phyloP scores from a whole-genome alignment of 2,888 invertebrate genomes.

The Hyposoter dolosus region DNA sequence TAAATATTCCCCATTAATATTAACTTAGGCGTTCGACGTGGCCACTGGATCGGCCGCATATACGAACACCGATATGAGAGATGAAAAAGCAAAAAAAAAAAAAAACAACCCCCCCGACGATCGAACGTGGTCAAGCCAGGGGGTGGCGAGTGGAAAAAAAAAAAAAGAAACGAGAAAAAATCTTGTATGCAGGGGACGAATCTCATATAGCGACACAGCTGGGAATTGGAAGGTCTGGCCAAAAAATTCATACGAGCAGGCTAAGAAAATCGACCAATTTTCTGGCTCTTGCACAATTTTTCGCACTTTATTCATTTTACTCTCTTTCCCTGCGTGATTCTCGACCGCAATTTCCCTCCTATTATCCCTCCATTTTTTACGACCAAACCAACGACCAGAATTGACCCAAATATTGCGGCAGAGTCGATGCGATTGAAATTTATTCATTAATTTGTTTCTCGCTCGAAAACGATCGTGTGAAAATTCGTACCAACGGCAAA shows the following conservation, averaged over 20 bases:
- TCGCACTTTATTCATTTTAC: conserved; percentile 32
- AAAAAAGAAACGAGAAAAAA: conserved; percentile 70
- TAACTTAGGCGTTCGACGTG: conserved; percentile 81
- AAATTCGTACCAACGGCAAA: background rate
- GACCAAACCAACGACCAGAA: background rate
- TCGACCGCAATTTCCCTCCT: conserved; percentile 1
- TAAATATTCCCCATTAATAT: conserved; percentile 85
- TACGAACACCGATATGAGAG: conserved; percentile 46
- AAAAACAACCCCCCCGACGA: conserved; percentile 45
- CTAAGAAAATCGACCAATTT: conserved; percentile 57
- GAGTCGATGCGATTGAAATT: no score
- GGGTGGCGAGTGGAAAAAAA: conserved; percentile 66
- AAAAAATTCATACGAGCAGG: conserved; percentile 81
- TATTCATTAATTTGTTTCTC: background rate
- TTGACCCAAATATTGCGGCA: no score
- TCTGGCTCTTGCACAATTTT: conserved; percentile 59
- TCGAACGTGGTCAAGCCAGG: conserved; percentile 64
- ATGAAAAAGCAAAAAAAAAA: conserved; percentile 37
- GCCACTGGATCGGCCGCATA: conserved; percentile 11
- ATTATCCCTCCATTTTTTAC: conserved; percentile 35
- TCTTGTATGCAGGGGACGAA: conserved; percentile 83
- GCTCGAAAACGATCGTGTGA: background rate
- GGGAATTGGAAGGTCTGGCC: conserved; percentile 80
- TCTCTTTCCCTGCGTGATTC: conserved; percentile 21
- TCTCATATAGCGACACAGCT: conserved; percentile 83